Conservation (phyloP, 1,140 invertebrate species). For the Portunus trituberculatus region DNA sequence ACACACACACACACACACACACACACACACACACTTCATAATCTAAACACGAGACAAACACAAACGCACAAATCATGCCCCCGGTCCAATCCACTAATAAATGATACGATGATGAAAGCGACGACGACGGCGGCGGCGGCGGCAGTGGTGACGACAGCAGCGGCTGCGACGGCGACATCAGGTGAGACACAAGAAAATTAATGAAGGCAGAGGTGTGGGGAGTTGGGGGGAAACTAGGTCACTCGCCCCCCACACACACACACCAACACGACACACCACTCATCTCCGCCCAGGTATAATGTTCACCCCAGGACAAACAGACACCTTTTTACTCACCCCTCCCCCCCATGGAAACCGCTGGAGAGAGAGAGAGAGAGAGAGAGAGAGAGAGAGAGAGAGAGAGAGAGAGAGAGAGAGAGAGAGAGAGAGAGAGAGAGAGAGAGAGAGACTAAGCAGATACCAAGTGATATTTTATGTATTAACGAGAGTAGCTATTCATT, state of each 20-base stretch:
- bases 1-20: background rate
- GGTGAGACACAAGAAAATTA: no score
- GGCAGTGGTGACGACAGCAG: background rate
- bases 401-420: constrained; percentile 39
- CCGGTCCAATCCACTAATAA: background rate
- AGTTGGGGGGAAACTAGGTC: background rate
- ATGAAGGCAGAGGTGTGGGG: no score
- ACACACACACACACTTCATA: background rate
- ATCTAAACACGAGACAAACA: background rate
- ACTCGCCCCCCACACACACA: background rate
- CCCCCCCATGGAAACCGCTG: no score
- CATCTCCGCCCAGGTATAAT: background rate
- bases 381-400: constrained; percentile 39
- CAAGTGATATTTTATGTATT: no score
- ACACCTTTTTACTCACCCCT: no score
- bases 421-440: constrained; percentile 45
- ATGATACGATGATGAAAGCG: background rate
- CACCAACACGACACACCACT: background rate
- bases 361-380: background rate
- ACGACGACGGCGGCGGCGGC: background rate
- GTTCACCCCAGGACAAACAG: background rate
- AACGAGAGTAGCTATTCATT: no score
- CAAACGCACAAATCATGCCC: background rate
- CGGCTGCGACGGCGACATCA: background rate
- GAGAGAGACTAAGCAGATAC: no score